Conservation (phyloP, 1,140 invertebrate genomes). For the Drosophila athabasca region DNA sequence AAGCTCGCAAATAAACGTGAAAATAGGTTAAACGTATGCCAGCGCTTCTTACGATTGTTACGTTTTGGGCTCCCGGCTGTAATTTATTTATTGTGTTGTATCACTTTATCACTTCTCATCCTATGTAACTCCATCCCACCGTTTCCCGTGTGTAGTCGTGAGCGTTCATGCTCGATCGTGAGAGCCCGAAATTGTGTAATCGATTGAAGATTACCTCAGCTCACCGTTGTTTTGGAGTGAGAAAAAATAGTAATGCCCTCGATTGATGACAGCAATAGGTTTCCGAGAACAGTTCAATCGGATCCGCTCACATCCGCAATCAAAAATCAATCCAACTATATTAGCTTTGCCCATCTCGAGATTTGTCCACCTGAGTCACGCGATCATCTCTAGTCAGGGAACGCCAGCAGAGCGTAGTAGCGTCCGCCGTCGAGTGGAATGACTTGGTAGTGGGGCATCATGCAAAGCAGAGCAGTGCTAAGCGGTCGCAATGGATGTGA, state of each 20-base stretch:
- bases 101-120: too few relatives aligned
- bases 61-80: too few relatives aligned
- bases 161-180: conserved; percentile 15
- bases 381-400: conserved; percentile 33
- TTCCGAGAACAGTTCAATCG: too few relatives aligned
- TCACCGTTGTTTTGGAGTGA: too few relatives aligned
- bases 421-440: conserved; percentile 54
- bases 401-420: conserved; percentile 46
- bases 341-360: neutral
- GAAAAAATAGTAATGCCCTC: too few relatives aligned
- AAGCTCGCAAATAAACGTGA: too few relatives aligned
- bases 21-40: too few relatives aligned
- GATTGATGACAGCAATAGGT: too few relatives aligned
- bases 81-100: too few relatives aligned
- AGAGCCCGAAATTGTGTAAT: conserved; percentile 32
- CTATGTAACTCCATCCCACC: neutral
- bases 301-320: too few relatives aligned
- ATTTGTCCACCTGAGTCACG: conserved; percentile 30
- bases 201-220: conserved; percentile 1
- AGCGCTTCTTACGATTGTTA: too few relatives aligned
- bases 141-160: conserved; percentile 4
- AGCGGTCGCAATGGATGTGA: neutral
- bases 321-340: too few relatives aligned
- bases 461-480: conserved; percentile 18
- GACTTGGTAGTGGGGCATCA: conserved; percentile 54